phyloP scores from a whole-genome alignment of 1,140 invertebrate species.

The Ostrea edulis region DNA sequence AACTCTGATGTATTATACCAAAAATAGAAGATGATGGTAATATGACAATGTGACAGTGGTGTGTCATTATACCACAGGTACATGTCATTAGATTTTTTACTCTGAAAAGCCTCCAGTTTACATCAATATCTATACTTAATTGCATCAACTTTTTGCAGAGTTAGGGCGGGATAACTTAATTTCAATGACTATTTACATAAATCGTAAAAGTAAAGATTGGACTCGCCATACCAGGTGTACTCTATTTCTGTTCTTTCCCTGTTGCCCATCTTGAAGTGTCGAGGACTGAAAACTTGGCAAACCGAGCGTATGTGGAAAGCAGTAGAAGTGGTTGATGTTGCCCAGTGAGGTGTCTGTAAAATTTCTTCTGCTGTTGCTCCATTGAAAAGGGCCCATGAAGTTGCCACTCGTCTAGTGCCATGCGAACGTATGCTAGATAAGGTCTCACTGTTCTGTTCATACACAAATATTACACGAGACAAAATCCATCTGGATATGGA shows the following conservation, averaged over 20 bases:
- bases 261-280: background rate
- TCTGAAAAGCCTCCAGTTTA: background rate
- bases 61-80: too few species aligned
- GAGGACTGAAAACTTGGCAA: conserved; percentile 18
- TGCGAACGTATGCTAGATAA: background rate
- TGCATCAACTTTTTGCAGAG: background rate
- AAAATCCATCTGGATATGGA: conserved; percentile 28
- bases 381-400: conserved; percentile 37
- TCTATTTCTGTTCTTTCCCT: background rate
- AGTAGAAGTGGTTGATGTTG: background rate
- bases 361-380: conserved; percentile 6
- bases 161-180: background rate
- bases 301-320: conserved; percentile 14
- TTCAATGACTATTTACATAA: background rate
- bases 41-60: too few species aligned
- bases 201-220: background rate
- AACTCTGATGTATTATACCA: too few species aligned
- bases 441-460: conserved; percentile 6
- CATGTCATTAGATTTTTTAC: too few species aligned
- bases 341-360: background rate
- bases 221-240: background rate
- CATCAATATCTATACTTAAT: background rate
- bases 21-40: too few species aligned
- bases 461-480: conserved; percentile 17
- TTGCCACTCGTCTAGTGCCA: conserved; percentile 20